Conservation (phyloP, 2,888 invertebrate genomes). For the Sphecodes monilicornis region DNA sequence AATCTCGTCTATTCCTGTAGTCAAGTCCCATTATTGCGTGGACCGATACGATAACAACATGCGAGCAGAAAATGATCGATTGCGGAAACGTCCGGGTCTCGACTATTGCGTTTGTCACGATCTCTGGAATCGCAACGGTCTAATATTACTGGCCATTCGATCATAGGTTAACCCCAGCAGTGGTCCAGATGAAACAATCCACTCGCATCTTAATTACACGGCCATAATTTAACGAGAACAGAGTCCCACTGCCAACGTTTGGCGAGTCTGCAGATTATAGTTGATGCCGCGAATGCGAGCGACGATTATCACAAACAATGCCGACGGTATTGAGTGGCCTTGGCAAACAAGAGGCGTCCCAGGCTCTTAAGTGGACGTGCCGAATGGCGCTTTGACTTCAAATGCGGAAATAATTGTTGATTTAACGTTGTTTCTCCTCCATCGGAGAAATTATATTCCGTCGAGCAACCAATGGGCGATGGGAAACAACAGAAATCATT, state of each 20-base stretch:
- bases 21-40: background rate
- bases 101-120: background rate
- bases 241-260: slow-evolving; percentile 49
- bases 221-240: slow-evolving; percentile 65
- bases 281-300: slow-evolving; percentile 54
- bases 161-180: slow-evolving; percentile 48
- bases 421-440: slow-evolving; percentile 19
- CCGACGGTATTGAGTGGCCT: slow-evolving; percentile 62
- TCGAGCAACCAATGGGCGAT: background rate
- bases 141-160: slow-evolving; percentile 20
- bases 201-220: slow-evolving; percentile 70
- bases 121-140: background rate
- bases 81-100: background rate
- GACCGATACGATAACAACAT: background rate
- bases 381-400: slow-evolving; percentile 51
- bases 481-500: background rate
- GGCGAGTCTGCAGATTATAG: slow-evolving; percentile 61
- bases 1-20: background rate
- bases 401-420: slow-evolving; percentile 58
- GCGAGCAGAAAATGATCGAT: background rate
- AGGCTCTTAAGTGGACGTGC: slow-evolving; percentile 45
- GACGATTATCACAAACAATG: slow-evolving; percentile 70
- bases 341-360: slow-evolving; percentile 50
- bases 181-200: slow-evolving; percentile 66
- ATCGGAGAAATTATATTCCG: background rate